These are phyloP conservation scores for Antheraea mylitta DNA, from an alignment of 1,140 invertebrate genomes.

Conservation along the genomic window DNA sequence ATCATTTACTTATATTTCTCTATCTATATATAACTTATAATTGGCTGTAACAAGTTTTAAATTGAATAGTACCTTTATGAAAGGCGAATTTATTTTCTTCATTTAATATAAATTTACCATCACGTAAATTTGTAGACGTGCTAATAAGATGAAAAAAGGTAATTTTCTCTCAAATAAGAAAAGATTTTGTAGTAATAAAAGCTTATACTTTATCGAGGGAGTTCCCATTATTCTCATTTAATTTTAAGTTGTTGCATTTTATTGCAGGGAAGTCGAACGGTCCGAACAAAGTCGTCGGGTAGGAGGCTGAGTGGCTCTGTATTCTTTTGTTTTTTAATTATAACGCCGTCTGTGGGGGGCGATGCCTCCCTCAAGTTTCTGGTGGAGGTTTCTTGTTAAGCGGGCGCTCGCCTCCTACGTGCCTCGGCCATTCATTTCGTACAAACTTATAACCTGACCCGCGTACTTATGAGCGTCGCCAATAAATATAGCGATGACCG, in stretches of 20 bases:
- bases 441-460: constrained; percentile 78
- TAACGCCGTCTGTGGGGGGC: constrained; percentile 57
- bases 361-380: constrained; percentile 51
- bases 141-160: not conserved
- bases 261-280: constrained; percentile 44
- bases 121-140: no score
- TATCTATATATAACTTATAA: no score
- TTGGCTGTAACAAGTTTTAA: no score
- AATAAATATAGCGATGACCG: constrained; percentile 79
- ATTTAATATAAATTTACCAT: no score
- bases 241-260: constrained; percentile 50
- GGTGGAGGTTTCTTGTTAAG: constrained; percentile 75
- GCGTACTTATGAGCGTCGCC: constrained; percentile 79
- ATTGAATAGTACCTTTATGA: no score
- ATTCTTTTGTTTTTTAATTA: constrained; percentile 79
- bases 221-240: constrained; percentile 26
- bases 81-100: no score
- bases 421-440: constrained; percentile 74
- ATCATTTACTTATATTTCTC: no score
- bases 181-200: not conserved
- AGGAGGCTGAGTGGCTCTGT: constrained; percentile 74
- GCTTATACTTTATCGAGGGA: constrained; percentile 1
- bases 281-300: constrained; percentile 41
- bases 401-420: constrained; percentile 68
- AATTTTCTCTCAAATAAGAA: not conserved